phyloP scores from a whole-genome alignment of 2,113 vertebrate species.

The Mystacornis crossleyi region DNA sequence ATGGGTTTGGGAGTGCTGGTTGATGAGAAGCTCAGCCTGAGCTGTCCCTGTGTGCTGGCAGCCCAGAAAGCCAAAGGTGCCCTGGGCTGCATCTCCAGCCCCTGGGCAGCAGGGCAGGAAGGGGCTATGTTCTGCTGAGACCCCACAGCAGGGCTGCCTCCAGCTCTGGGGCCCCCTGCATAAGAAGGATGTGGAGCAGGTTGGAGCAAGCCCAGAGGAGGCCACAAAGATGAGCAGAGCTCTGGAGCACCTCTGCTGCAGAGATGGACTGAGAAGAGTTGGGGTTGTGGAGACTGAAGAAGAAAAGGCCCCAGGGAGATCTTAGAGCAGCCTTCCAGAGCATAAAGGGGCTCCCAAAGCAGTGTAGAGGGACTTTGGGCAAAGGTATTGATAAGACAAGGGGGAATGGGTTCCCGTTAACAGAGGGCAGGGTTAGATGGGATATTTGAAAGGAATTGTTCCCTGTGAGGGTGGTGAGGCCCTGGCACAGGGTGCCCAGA shows the following conservation, averaged over 20 bases:
- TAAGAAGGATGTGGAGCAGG: not conserved
- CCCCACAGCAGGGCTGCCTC: not conserved
- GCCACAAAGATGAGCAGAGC: not conserved
- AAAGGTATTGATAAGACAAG: not conserved
- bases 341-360: not conserved
- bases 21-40: not conserved
- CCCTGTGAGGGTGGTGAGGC: not conserved
- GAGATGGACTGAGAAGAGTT: not conserved
- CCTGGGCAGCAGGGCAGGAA: not conserved
- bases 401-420: not conserved
- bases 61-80: not conserved
- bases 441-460: not conserved
- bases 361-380: not conserved
- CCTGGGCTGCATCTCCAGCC: not conserved
- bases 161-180: too few species aligned
- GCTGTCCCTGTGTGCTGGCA: not conserved
- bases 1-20: not conserved
- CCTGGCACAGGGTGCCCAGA: not conserved
- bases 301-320: not conserved
- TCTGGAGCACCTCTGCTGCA: not conserved
- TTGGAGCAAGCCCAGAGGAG: not conserved
- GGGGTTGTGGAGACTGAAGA: not conserved
- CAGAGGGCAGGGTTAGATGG: not conserved
- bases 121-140: not conserved
- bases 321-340: not conserved